phyloP scores from a whole-genome alignment of 2,797 vertebrate species.

The Enteromius treurensis region DNA sequence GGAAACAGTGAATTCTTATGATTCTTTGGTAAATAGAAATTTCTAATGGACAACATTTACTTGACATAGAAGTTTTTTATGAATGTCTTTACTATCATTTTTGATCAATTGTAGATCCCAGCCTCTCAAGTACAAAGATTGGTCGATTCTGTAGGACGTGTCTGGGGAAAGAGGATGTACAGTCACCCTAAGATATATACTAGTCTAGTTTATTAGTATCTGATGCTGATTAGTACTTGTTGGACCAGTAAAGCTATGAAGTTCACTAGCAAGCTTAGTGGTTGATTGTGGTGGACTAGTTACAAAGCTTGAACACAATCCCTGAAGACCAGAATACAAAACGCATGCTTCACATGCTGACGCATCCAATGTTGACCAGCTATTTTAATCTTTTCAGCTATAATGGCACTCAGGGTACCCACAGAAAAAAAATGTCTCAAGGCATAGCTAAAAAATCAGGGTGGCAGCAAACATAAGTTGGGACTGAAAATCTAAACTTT shows the following conservation, averaged over 20 bases:
- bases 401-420: background rate
- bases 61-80: background rate
- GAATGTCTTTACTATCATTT: background rate
- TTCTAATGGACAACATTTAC: background rate
- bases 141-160: no score
- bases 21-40: no score
- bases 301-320: background rate
- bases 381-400: background rate
- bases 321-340: background rate
- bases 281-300: background rate
- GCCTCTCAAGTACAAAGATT: no score
- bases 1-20: no score
- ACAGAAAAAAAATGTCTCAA: background rate
- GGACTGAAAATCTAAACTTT: constrained; percentile 51
- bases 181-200: no score
- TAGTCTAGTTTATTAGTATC: no score
- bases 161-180: no score
- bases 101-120: no score
- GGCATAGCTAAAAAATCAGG: constrained; percentile 8
- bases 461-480: constrained; percentile 34
- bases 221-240: background rate
- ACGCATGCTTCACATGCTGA: background rate
- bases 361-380: background rate
- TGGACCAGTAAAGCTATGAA: background rate
- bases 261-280: background rate